Base-by-base conservation (phyloP, 1,140 invertebrate species). In the Chymomyza costata region DNA sequence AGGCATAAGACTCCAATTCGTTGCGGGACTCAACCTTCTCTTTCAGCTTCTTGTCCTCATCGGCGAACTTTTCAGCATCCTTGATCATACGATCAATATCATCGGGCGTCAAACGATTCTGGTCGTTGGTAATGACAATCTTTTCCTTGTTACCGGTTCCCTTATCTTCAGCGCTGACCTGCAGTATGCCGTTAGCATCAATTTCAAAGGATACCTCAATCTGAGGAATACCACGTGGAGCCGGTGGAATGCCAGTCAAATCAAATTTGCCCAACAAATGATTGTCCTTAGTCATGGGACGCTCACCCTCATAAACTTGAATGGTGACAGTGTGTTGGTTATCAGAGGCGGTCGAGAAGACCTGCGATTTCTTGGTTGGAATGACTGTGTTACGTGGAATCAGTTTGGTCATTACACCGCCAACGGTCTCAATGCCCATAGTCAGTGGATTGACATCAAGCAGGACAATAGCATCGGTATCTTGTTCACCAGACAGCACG, bases 201-300 rank as follows among this genome's bases (percentile, higher is more conserved):
- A 99, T 99, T 87, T 99, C 97, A 83, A 99, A 99, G 0, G 97
- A 99, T 1, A 99, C 97, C 87, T 99, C 96, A 84, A 99, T 99
- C 87, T 99, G 97, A n/a, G 97, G 97, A 32, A 99, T 96, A 53
- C 98, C 97, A 83, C 97, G 90, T 2, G 97, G 97, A 37, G 97
- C 97, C 30, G 97, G 97, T 59, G 98, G 97, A 63, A 99, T 98
- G 40, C 97, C 98, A 56, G 97, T 99, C 17, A 99, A 87, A 86
- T 99, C 98, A 86, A 99, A 99, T 87, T 99, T 99, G 53, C 97
- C 97, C 19, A 99, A 89, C 43, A 97, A 88, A 88, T 99, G 97
- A 86, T 99, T 99, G 85, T 99, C 98, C 87, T 99, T 99, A 54
- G 97, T 99, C 97, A 99, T 98, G 18, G 97, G 95, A 83, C 98